A percentile compares a stretch with the other conserved stretches of the same genome.
phyloP scores from a whole-genome alignment of 2,888 invertebrate genomes.

The Pseudococcus longispinus region DNA sequence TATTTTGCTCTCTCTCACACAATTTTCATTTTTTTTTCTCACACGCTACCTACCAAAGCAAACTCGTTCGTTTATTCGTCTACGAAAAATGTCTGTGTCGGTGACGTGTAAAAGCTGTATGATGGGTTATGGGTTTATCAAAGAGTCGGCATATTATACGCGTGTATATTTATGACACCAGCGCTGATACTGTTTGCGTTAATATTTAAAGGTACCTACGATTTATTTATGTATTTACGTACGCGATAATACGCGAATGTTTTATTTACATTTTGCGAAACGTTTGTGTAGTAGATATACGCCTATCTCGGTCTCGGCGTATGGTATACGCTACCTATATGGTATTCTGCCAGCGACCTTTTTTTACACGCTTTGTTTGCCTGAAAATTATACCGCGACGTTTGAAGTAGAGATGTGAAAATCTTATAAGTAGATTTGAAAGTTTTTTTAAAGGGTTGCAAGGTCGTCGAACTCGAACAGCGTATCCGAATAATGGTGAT shows the following conservation, averaged over 20 bases:
- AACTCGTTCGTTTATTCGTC: neutral
- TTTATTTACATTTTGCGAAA: neutral
- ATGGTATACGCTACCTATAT: neutral
- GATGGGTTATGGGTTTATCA: neutral
- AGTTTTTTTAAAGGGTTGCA: neutral
- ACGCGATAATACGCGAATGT: neutral
- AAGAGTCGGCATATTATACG: neutral
- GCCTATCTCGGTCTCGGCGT: neutral
- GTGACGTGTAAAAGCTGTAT: neutral
- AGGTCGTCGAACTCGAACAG: neutral
- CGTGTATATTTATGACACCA: neutral
- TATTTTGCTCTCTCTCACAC: neutral
- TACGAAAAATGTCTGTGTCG: neutral
- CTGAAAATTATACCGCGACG: neutral
- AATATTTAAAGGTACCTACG: neutral
- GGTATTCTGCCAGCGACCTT: neutral
- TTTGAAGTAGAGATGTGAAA: neutral
- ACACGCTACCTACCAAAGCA: neutral
- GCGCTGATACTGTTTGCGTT: neutral
- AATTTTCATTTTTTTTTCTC: neutral
- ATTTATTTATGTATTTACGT: conserved; percentile 25
- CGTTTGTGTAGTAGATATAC: neutral
- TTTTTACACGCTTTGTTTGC: neutral
- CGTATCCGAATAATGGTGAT: neutral
- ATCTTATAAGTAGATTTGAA: neutral